phyloP scores from a whole-genome alignment of 1,140 invertebrate species.

The Lucilia cuprina region DNA sequence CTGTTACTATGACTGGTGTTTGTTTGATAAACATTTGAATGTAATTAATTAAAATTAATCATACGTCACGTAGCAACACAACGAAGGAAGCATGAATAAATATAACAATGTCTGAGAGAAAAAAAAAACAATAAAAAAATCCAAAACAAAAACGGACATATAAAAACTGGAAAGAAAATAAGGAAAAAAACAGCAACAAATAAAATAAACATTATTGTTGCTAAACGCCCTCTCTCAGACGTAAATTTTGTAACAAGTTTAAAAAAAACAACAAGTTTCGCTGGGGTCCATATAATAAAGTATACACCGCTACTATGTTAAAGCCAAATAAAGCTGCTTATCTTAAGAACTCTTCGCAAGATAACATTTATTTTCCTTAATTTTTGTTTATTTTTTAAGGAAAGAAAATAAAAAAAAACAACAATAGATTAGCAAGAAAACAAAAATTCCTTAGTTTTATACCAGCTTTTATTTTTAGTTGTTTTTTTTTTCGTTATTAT shows the following conservation, averaged over 20 bases:
- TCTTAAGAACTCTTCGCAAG: neutral
- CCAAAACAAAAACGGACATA: neutral
- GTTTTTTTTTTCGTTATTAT: neutral
- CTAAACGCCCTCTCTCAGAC: constrained; percentile 13
- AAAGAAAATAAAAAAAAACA: neutral
- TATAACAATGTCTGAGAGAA: constrained; percentile 23
- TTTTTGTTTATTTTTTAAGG: neutral
- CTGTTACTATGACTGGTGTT: neutral
- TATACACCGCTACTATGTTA: neutral
- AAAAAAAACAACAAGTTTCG: neutral
- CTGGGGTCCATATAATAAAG: neutral
- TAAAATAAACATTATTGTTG: constrained; percentile 44
- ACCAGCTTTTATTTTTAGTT: neutral
- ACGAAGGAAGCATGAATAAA: constrained; percentile 40
- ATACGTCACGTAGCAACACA: constrained; percentile 50
- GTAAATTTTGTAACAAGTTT: neutral
- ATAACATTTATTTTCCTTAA: neutral
- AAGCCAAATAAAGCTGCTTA: neutral
- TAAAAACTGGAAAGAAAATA: neutral
- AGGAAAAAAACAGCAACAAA: constrained; percentile 7
- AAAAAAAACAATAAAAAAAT: neutral
- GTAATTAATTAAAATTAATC: constrained; percentile 55
- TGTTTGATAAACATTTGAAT: constrained; percentile 43
- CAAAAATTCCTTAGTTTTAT: neutral
- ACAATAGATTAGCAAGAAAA: neutral